These are phyloP conservation scores for Megaceryle alcyon DNA, from an alignment of 2,797 vertebrate species.

Conservation along the genomic window DNA sequence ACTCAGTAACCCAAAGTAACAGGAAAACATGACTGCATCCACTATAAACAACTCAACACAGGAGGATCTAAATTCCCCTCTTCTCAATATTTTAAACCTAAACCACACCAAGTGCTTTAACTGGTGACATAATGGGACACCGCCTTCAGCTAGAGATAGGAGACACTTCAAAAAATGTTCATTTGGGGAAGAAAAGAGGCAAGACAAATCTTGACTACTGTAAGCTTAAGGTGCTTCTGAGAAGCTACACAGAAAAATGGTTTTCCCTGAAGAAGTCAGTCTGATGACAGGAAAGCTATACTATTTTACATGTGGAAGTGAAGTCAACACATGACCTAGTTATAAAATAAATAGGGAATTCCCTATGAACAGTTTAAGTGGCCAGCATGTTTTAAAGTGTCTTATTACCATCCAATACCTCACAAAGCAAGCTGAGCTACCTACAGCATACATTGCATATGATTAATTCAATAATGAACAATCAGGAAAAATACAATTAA, in stretches of 20 bases:
- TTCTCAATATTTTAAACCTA: background rate
- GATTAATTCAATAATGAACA: background rate
- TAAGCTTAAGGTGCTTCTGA: no score
- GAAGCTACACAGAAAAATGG: no score
- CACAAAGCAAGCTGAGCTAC: background rate
- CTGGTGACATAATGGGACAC: background rate
- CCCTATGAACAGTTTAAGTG: background rate
- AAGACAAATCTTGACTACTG: no score
- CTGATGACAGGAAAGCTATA: background rate
- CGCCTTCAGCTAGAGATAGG: no score
- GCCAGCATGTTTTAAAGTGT: background rate
- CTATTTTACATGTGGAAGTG: background rate
- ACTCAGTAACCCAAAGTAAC: background rate
- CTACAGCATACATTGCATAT: background rate
- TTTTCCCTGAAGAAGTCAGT: background rate
- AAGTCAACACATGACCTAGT: background rate
- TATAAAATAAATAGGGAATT: background rate
- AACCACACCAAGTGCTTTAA: background rate
- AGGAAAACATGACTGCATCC: background rate
- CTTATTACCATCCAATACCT: background rate
- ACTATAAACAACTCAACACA: background rate
- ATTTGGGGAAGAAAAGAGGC: no score
- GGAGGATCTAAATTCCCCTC: background rate
- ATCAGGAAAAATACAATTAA: background rate
- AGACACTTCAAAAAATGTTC: no score